Base-by-base conservation (phyloP, 2,113 vertebrate genomes). In the Crotalus horridus region DNA sequence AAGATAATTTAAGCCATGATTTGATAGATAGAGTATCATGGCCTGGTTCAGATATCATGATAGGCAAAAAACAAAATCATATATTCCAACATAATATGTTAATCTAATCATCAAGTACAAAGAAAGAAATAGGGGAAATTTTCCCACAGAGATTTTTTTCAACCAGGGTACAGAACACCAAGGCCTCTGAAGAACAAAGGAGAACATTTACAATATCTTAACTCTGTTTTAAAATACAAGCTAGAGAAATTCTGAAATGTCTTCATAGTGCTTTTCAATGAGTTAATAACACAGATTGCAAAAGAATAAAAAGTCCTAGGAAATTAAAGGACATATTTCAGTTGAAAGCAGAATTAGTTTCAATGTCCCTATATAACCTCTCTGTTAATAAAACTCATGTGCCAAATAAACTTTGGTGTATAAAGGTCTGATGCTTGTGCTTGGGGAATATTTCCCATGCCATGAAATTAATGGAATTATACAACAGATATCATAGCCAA, bases 401-500 rank as follows among this genome's bases (percentile, higher is more conserved):
- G 85, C 89, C 88, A 91, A 51, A 39, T 95, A 6, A 56, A 29
- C 1, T 54, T 58, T 87, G 21, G 55, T 48, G 54, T 88, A 92
- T 51, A 86, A 85, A 85, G 86, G 46, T 58, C 55, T 61, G 43
- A 29, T 53, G 17, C 26, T 89, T 92, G 24, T 85, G 12, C 85
- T 39, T 93, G 33, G 56, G 21, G 20, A 17, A 39, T 90, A 24
- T 39, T 86, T 61, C 26, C 43, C 26, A 85, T 23, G 56, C 15
- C 81, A 90, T 86, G 48, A 90, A 64, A 90, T 90, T 86, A 90
- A 90, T 90, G 46, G 21, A 90, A 93, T 93, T 86, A 90, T 54
- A 90, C 33, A 43, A 58, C 74, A 86, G 48, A 90, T 39, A 64
- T 48, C 88, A 58, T 64, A 33, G 55, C 21, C 55, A 86, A 61